Base-by-base conservation (phyloP, 2,797 vertebrate genomes). In the Aldrovandia affinis region DNA sequence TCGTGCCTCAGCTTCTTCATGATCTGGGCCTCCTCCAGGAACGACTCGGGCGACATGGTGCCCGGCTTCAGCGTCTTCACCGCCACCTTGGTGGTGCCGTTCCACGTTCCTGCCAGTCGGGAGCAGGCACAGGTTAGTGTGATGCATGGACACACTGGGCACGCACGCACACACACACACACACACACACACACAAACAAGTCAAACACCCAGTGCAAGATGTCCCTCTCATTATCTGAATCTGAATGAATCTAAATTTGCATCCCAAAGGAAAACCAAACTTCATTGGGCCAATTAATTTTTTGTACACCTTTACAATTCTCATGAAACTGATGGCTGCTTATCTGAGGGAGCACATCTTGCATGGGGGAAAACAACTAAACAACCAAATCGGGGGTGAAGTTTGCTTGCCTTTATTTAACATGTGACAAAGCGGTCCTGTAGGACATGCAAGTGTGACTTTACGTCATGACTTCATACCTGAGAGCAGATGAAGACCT, bases 1-100 rank as follows among this genome's bases (percentile, higher is more conserved):
- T 99, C 98, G 0, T 99, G 98, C 42, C 97, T 96, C 81, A 99
- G 92, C 61, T 99, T 99, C 94, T 99, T 99, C 98, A 99, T 99
- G 94, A 99, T 99, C 94, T 99, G 98, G 25, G 98, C 98, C 89
- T 99, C 98, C 90, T 99, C 98, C 82, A 99, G 95, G 93, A 99
- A 99, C 1, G 98, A 99, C 87, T 99, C 97, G 0, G 98, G 97
- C 82, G 98, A 99, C 98, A 99, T 99, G 57, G 98, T 99, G 88
- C 98, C 98, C 1, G 97, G 96, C 90, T 99, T 99, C 90, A 99
- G 94, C 30, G 98, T 99, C 94, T 99, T 99, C 93, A 99, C 98
- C 63, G 98, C 98, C 90, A 99, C 98, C 92, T 98, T 97, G 36
- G 98, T 99, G 94, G 98, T 98, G 89, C 98, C 98, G 1, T 99